Evolutionary conservation across 2,113 vertebrate genomes (phyloP).

Genomic region (Carlito syrichta): DNA sequence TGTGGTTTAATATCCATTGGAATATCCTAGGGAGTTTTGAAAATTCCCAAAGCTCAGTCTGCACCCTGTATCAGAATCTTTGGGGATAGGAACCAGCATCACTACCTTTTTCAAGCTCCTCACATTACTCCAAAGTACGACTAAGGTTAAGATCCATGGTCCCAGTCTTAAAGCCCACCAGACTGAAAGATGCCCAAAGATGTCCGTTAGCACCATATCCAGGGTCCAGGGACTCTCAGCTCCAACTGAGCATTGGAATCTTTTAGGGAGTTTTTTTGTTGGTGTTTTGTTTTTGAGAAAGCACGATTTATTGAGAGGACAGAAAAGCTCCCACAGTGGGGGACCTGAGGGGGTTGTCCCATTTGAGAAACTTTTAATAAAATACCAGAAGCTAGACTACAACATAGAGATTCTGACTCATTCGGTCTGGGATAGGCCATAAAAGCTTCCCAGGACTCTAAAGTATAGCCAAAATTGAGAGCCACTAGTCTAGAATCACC

Average conservation of each 20-base stretch:
- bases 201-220: neutral
- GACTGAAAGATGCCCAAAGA: neutral
- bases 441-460: neutral
- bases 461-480: neutral
- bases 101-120: neutral
- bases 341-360: no score
- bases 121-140: neutral
- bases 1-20: neutral
- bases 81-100: neutral
- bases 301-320: no score
- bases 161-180: neutral
- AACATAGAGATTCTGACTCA: neutral
- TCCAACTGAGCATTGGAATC: neutral
- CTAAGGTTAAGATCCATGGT: neutral
- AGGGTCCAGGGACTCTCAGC: neutral
- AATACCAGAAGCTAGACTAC: neutral
- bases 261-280: neutral
- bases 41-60: neutral
- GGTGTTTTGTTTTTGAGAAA: no score
- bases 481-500: neutral
- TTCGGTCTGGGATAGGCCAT: neutral
- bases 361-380: no score
- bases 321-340: no score
- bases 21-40: neutral
- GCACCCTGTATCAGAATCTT: neutral